Base-by-base conservation (phyloP, 2,888 invertebrate species). In the Cloeon dipterum region DNA sequence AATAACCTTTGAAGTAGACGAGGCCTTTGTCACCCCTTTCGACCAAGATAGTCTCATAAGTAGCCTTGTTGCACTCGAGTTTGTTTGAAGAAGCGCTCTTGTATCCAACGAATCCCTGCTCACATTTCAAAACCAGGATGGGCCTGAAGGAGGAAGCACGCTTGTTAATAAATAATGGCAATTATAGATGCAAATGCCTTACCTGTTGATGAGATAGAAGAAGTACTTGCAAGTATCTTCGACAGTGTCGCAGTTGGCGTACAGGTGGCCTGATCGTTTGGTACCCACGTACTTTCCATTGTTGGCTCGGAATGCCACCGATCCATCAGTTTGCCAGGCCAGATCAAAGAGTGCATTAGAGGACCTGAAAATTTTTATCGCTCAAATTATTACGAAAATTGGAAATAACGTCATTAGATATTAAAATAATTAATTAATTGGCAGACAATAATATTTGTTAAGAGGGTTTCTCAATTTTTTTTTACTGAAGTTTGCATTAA, bases 21-120 rank as follows among this genome's bases (percentile, higher is more conserved):
- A 81, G 65, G 19, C 91, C 93, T 52, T 81, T 81, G 41, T 85
- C 81, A 37, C 81, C 79, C 45, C 86, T 70, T 55, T 88, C 81
- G 40, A 93, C 83, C 53, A 78, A 71, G 46, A 93, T 88, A 40
- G 86, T 83, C 61, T 89, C 89, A 54, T 91, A 91, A 46, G 75
- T 76, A 42, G 89, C 85, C 62, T 89, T 89, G 63, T 91, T 93
- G 65, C 91, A 93, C 61, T 93, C 91, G 47, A 91, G 63, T 54
- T 81, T 78, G 25, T 74, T 68, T 49, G 76, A 79, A 25, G 70
- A 65, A 1, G 69, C 61, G 37, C 70, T 68, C 60, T 88, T 89
- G 50, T 79, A 82, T 1, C 93, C 93, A 40, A 94, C 89, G 58
- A 89, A 93, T 29, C 94, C 94, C 59, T 88, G 88, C 53, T 93